These are phyloP conservation scores for Luperina testacea DNA, from an alignment of 2,888 invertebrate genomes.

Conservation along the genomic window DNA sequence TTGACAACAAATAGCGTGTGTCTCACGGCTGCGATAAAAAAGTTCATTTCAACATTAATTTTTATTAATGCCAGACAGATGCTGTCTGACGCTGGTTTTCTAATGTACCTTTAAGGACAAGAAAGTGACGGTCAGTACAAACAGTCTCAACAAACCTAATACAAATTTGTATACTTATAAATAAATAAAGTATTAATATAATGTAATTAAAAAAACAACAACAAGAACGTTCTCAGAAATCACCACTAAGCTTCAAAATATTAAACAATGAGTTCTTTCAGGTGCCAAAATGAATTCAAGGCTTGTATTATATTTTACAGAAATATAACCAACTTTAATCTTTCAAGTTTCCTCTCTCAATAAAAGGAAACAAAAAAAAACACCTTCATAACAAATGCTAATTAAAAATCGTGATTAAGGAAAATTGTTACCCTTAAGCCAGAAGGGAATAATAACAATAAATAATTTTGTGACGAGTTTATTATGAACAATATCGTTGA, in stretches of 20 bases:
- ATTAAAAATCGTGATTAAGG: constrained; percentile 51
- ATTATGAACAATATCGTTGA: constrained; percentile 73
- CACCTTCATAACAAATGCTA: constrained; percentile 27
- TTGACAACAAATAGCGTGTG: neutral
- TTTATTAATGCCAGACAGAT: neutral
- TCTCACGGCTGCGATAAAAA: neutral
- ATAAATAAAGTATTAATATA: neutral
- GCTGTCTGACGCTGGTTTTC: neutral
- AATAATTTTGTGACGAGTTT: constrained; percentile 76
- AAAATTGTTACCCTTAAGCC: constrained; percentile 22
- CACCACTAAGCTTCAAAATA: neutral
- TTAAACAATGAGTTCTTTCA: neutral
- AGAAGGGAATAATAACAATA: constrained; percentile 64
- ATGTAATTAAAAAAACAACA: neutral
- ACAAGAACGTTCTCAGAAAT: neutral
- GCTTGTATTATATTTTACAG: neutral
- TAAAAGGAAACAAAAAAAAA: constrained; percentile 4
- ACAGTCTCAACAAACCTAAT: neutral
- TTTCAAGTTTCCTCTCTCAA: constrained; percentile 10
- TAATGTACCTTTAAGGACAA: neutral
- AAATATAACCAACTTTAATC: constrained; percentile 3
- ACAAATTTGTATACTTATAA: neutral
- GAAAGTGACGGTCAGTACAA: neutral
- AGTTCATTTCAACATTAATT: neutral
- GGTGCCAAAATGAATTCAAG: neutral